Evolutionary conservation across 2,797 vertebrate genomes (phyloP).

Genomic region (Aldrovandia affinis): DNA sequence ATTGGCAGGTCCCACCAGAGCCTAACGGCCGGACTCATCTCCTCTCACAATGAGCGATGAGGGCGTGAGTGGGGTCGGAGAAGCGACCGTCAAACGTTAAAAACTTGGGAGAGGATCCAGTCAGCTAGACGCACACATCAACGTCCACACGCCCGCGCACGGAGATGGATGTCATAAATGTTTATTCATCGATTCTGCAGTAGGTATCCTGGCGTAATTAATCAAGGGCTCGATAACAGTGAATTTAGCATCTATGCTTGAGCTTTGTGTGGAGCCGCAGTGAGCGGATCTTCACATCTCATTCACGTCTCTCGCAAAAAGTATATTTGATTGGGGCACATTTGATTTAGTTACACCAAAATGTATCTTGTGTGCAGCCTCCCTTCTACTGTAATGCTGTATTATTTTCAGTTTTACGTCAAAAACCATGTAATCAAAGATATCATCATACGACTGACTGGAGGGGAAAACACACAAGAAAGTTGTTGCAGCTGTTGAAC

Average conservation of each 20-base stretch:
- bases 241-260: neutral
- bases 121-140: neutral
- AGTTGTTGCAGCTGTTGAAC: too few species aligned
- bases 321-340: neutral
- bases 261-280: neutral
- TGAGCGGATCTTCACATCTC: neutral
- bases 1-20: neutral
- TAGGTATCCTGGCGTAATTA: neutral
- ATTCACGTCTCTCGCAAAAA: neutral
- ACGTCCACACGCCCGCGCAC: neutral
- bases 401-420: too few species aligned
- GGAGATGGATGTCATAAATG: conserved; percentile 7
- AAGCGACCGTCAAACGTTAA: neutral
- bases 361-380: neutral
- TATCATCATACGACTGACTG: too few species aligned
- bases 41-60: neutral
- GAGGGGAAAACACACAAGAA: too few species aligned
- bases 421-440: too few species aligned
- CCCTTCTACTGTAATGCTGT: neutral
- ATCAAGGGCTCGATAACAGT: conserved; percentile 5
- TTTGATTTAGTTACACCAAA: neutral
- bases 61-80: neutral
- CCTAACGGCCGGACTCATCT: neutral
- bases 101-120: neutral
- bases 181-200: neutral